Evolutionary conservation across 2,113 vertebrate species (phyloP), one percentile per base, ranked within the genome.

Genomic region (Gymnorhina tibicen): DNA sequence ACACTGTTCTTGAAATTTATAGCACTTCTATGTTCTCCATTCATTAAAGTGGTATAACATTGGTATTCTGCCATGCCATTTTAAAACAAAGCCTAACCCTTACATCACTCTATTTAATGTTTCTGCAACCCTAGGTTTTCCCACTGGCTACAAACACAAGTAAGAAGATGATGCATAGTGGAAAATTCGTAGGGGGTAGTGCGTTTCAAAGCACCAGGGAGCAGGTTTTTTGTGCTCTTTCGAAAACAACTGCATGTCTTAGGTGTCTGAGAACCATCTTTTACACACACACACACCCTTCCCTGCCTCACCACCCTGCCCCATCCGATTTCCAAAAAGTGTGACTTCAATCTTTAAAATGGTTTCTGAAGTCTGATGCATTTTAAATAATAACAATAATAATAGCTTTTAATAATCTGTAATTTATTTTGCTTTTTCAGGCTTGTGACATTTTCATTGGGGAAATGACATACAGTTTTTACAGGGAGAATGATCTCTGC

Each of bases 301-400:
- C 7, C 15, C 33, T 5, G 3, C 10, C 21, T 35, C 4, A 9
- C 30, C 16, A 26, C 39, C 8, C 3, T 1, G 0, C 7, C 19
- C 15, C 11, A 75, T 67, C 21, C 2, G 2, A 55, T 63, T 76
- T 53, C 39, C 6, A 10, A 52, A 78, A 37, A 46, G 6, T 16
- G 26, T 11, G 7, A 44, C 59, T 93, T 84, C 41, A 62, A 44
- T 30, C 24, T 68, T 52, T 33, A 16, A 30, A 67, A 22, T 80
- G 5, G 15, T 70, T 89, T 91, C 75, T 30, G 50, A 68, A 66
- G n/a, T 56, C 32, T 55, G 33, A 28, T 81, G 26, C 16, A 58
- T n/a, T 72, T 37, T 19, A 9, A 53, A 52, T 32, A 92, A 62
- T 32, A 85, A 24, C 30, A 30, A 19, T 16, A 30, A 19, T 19